Base-by-base conservation (phyloP, 2,888 invertebrate genomes). In the Aleiodes testaceus region DNA sequence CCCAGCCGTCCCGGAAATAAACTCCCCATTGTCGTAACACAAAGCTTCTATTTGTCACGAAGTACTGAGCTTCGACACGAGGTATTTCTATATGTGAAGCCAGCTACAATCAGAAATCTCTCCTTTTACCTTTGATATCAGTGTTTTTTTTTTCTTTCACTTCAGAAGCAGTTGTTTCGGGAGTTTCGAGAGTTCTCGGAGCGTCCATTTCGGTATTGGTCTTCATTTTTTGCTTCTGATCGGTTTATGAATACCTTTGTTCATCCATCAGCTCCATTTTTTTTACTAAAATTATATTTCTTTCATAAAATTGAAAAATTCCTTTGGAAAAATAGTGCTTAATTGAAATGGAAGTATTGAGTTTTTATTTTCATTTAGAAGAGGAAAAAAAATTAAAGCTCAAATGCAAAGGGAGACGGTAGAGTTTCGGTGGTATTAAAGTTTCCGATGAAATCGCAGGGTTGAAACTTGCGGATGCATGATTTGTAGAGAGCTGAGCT, bases 1-100 rank as follows among this genome's bases (percentile, higher is more conserved):
- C 82, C 85, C 85, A 86, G 85, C 85, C 85, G 85, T 84, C 82
- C 85, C 86, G 86, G 87, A 87, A 87, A 87, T 87, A 86, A 87
- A 87, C 86, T 86, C 84, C 83, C 87, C 84, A 86, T 87, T 87
- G 86, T 87, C 86, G 84, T 81, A 79, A 80, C 81, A 86, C 86
- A 85, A 85, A 85, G 85, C 86, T 85, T 86, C 84, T 86, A 86
- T 85, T 86, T 86, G 85, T 85, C 85, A 85, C 84, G 81, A 83
- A 80, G 80, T 79, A 59, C 78, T 79, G 79, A 78, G 78, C 80
- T 81, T 82, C 82, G 80, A 78, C 80, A 77, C 78, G 78, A 79
- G 79, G 75, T 75, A 79, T 76, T 77, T 77, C 75, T 70, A 76
- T 75, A 75, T 76, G n/a, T 9, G 49, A 59, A 59, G 59, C 59